Conservation (phyloP, 2,797 vertebrate species). For the Decapterus maruadsi region DNA sequence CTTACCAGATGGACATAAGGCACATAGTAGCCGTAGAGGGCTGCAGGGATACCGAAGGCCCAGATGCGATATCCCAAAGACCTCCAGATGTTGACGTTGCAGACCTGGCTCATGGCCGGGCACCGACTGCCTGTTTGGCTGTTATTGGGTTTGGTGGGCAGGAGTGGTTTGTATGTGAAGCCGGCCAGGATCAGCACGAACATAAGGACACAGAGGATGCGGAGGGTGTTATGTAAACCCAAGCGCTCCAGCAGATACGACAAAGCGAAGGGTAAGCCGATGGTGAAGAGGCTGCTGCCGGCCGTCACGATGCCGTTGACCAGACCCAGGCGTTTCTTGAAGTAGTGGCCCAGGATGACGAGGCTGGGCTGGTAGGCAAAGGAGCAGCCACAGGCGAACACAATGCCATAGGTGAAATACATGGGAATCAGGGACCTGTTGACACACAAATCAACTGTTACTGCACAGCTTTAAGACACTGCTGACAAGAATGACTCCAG, state of each 20-base stretch:
- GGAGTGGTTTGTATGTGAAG: conserved; percentile 91
- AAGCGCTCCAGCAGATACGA: conserved; percentile 76
- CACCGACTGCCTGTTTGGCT: conserved; percentile 74
- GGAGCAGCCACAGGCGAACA: conserved; percentile 96
- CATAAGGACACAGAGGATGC: conserved; percentile 90
- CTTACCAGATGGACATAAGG: conserved; percentile 98
- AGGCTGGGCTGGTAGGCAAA: conserved; percentile 97
- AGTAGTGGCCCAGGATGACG: conserved; percentile 97
- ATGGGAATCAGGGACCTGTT: conserved; percentile 90
- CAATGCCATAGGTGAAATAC: conserved; percentile 95
- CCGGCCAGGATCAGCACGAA: conserved; percentile 93
- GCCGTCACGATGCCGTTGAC: conserved; percentile 98
- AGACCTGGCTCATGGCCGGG: conserved; percentile 83
- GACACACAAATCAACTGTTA: conserved; percentile 11
- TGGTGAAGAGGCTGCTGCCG: conserved; percentile 94
- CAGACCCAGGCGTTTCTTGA: conserved; percentile 95
- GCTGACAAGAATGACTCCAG: not conserved
- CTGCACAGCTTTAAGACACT: not conserved
- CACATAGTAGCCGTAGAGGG: conserved; percentile 97
- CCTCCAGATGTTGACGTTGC: conserved; percentile 94
- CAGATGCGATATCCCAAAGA: conserved; percentile 93
- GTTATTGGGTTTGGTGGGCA: conserved; percentile 67
- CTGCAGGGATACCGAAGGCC: conserved; percentile 93
- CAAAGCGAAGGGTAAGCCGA: conserved; percentile 90
- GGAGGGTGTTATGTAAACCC: conserved; percentile 87